These are phyloP conservation scores for Gobius niger DNA, from an alignment of 2,113 vertebrate genomes.

Conservation along the genomic window DNA sequence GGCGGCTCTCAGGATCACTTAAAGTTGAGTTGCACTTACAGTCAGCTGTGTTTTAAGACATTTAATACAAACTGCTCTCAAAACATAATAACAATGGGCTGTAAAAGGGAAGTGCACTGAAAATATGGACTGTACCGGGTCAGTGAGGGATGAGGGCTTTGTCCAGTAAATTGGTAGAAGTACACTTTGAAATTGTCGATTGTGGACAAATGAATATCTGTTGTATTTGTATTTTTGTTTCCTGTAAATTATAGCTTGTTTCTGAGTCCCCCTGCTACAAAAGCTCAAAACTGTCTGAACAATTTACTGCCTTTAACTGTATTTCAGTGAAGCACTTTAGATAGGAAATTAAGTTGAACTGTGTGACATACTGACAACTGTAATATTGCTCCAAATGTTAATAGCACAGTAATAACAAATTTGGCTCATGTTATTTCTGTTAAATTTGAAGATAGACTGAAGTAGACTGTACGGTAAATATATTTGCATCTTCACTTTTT, in stretches of 20 bases:
- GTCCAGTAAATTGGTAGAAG: background rate
- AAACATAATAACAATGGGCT: background rate
- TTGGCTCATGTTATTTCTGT: too few species aligned
- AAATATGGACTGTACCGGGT: background rate
- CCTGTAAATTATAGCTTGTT: background rate
- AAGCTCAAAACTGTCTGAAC: too few species aligned
- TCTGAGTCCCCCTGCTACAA: background rate
- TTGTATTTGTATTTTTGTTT: background rate
- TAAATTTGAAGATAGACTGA: too few species aligned
- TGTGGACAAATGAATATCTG: background rate
- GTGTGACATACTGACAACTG: too few species aligned
- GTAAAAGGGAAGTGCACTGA: slow-evolving; percentile 1
- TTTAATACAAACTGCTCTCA: background rate
- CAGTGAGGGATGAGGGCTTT: background rate
- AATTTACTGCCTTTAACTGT: too few species aligned
- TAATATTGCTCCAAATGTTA: too few species aligned
- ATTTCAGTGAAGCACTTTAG: too few species aligned
- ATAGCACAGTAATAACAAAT: too few species aligned
- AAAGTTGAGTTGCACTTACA: background rate
- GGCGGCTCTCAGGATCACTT: background rate
- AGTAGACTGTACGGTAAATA: too few species aligned
- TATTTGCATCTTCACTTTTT: too few species aligned
- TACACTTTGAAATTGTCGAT: background rate
- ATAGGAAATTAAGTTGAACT: too few species aligned
- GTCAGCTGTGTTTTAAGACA: background rate